Conservation (phyloP, 2,888 invertebrate species). For the Amphipoea oculea region DNA sequence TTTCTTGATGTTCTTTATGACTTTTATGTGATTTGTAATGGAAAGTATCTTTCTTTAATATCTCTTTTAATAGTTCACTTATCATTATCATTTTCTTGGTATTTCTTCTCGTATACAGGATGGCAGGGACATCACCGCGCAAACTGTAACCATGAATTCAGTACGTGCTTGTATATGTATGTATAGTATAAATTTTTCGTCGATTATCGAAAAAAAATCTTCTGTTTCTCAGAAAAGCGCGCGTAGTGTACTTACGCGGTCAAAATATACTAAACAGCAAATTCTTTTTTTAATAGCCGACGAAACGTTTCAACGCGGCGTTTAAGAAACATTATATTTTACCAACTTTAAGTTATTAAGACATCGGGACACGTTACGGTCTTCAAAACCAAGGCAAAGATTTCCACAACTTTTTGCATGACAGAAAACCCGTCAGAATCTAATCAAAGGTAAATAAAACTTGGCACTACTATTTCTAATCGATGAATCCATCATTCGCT, state of each 20-base stretch:
- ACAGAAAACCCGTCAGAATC: background rate
- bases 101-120: background rate
- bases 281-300: background rate
- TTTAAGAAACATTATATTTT: background rate
- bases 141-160: background rate
- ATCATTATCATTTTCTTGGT: background rate
- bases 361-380: no score
- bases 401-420: background rate
- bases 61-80: background rate
- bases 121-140: background rate
- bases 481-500: conserved; percentile 48
- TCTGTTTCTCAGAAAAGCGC: background rate
- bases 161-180: background rate
- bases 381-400: background rate
- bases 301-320: background rate
- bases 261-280: background rate
- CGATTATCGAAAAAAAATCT: no score
- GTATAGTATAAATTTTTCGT: background rate
- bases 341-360: background rate
- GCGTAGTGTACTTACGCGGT: no score
- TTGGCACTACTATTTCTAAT: conserved; percentile 31
- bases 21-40: background rate
- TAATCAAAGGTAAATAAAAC: conserved; percentile 21
- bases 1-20: conserved; percentile 3
- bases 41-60: background rate